Evolutionary conservation across 1,140 invertebrate species (phyloP).

Genomic region (Arctopsyche grandis): DNA sequence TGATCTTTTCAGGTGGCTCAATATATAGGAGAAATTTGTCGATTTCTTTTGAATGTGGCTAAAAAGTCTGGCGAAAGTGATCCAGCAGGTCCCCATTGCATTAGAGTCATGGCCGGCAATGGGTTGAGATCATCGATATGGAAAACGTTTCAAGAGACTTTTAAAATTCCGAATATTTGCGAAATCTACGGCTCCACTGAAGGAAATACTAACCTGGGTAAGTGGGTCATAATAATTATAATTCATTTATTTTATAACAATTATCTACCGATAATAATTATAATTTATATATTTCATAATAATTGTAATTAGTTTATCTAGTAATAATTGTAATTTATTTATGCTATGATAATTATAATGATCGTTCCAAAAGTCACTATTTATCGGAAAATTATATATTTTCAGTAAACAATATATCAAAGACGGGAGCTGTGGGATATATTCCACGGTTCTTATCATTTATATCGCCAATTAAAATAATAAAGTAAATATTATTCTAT

Average conservation of each 20-base stretch:
- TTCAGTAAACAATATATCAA: constrained; percentile 67
- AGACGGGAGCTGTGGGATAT: constrained; percentile 89
- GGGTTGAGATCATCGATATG: constrained; percentile 94
- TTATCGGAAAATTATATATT: not conserved
- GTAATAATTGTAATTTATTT: too few relatives aligned
- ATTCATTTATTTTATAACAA: constrained; percentile 18
- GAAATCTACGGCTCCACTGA: constrained; percentile 98
- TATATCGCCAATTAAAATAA: constrained; percentile 78
- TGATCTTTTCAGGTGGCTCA: constrained; percentile 76
- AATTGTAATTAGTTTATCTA: too few relatives aligned
- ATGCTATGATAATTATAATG: too few relatives aligned
- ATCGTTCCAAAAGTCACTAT: too few relatives aligned
- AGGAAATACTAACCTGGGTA: constrained; percentile 91
- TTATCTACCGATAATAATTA: constrained; percentile 69
- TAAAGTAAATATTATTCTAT: constrained; percentile 73
- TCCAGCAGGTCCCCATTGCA: constrained; percentile 78
- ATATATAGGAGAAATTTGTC: constrained; percentile 97
- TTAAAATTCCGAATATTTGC: constrained; percentile 81
- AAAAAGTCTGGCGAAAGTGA: constrained; percentile 67
- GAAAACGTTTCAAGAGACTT: constrained; percentile 86
- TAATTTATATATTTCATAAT: too few relatives aligned
- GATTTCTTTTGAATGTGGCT: constrained; percentile 84
- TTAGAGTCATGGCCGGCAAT: constrained; percentile 92
- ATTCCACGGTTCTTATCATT: constrained; percentile 74
- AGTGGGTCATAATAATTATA: too few relatives aligned